Percentiles rank a stretch among this genome's conserved stretches.
Evolutionary conservation across 2,888 invertebrate genomes (phyloP).

Genomic region (Euzetes globulus): DNA sequence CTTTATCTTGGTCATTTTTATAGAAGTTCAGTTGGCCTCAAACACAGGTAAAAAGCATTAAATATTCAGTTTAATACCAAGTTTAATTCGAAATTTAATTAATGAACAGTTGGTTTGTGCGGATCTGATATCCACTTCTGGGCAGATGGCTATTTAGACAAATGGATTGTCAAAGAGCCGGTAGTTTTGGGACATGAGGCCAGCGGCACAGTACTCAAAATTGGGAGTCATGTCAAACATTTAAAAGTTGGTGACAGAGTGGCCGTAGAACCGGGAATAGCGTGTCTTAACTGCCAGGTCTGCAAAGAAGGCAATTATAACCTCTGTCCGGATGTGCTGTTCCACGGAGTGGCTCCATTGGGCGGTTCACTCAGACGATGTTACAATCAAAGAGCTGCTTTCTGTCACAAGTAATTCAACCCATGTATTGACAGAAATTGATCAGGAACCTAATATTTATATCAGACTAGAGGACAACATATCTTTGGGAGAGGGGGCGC

Average conservation of each 20-base stretch:
- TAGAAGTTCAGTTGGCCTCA: conserved; percentile 37
- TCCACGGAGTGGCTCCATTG: background rate
- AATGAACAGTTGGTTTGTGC: conserved; percentile 72
- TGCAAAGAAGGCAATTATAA: conserved; percentile 87
- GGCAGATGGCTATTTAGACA: conserved; percentile 72
- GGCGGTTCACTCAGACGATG: background rate
- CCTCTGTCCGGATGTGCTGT: conserved; percentile 70
- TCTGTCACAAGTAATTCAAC: conserved; percentile 10
- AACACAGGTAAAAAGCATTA: background rate
- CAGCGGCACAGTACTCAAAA: conserved; percentile 54
- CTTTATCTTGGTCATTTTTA: background rate
- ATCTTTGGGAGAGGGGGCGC: conserved; percentile 81
- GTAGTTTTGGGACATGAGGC: conserved; percentile 96
- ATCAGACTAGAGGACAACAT: conserved; percentile 35
- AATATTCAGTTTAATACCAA: background rate
- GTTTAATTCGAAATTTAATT: background rate
- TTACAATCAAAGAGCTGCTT: background rate
- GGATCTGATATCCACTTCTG: conserved; percentile 92
- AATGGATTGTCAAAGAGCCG: conserved; percentile 73
- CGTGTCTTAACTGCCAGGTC: conserved; percentile 71
- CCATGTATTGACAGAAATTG: background rate
- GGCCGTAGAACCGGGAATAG: conserved; percentile 87
- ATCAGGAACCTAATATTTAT: background rate
- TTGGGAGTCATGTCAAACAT: conserved; percentile 56
- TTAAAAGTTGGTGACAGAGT: conserved; percentile 68